A percentile compares a stretch with the other conserved stretches of the same genome.
Evolutionary conservation across 2,888 invertebrate genomes (phyloP).

Genomic region (Cosmopolites sordidus): DNA sequence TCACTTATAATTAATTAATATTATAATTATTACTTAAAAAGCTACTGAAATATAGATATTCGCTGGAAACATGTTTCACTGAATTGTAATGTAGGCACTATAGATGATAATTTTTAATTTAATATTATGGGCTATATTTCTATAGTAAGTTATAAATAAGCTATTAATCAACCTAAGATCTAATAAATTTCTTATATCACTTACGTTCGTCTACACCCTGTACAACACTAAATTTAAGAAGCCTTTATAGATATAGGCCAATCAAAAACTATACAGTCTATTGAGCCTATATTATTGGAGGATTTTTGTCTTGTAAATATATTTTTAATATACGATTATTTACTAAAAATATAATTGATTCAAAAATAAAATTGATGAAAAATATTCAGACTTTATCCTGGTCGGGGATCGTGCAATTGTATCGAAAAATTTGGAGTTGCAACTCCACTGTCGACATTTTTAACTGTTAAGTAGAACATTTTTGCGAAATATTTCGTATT

Average conservation of each 20-base stretch:
- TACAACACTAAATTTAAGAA: slow-evolving; percentile 3
- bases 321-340: slow-evolving; percentile 3
- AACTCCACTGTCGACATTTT: slow-evolving; percentile 4
- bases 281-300: slow-evolving; percentile 8
- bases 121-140: too few species aligned
- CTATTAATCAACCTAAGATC: neutral
- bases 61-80: too few species aligned
- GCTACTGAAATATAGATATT: too few species aligned
- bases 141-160: too few species aligned
- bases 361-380: neutral
- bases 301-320: slow-evolving; percentile 4
- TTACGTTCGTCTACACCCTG: slow-evolving; percentile 5
- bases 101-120: too few species aligned
- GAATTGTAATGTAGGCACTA: too few species aligned
- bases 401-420: slow-evolving; percentile 42
- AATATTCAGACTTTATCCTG: slow-evolving; percentile 24
- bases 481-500: slow-evolving; percentile 7
- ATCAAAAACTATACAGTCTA: neutral
- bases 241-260: neutral
- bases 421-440: slow-evolving; percentile 20
- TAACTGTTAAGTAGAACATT: slow-evolving; percentile 19
- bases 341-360: neutral
- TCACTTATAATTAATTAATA: too few species aligned
- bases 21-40: too few species aligned
- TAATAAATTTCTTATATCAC: neutral